Evolutionary conservation across 2,797 vertebrate genomes (phyloP).

Genomic region (Lepilemur ruficaudatus): DNA sequence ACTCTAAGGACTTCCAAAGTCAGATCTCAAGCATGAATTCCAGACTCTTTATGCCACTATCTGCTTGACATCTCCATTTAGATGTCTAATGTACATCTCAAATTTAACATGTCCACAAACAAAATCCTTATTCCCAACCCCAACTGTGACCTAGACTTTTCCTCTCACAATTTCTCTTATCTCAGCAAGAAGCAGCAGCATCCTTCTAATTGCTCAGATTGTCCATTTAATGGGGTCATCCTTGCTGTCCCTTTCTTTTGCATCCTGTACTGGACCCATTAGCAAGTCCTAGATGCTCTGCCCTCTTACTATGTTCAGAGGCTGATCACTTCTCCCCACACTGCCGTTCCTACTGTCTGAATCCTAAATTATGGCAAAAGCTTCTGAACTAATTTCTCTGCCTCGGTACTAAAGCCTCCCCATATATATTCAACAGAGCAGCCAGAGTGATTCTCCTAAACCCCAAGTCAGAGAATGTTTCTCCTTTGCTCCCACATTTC

Average conservation of each 20-base stretch:
- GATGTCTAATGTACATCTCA: background rate
- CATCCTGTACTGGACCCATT: background rate
- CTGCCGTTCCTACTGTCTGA: background rate
- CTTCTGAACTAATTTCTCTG: background rate
- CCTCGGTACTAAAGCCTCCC: background rate
- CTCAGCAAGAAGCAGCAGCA: background rate
- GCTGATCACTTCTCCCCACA: background rate
- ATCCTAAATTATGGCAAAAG: background rate
- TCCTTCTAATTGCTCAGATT: background rate
- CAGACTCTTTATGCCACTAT: background rate
- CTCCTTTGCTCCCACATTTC: background rate
- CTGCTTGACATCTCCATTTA: background rate
- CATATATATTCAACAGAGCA: background rate
- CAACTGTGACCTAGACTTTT: background rate
- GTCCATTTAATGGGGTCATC: background rate
- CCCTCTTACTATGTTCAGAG: background rate
- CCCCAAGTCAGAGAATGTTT: background rate
- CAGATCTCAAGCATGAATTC: background rate
- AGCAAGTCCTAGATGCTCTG: background rate
- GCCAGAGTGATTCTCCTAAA: background rate
- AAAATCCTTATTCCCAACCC: background rate
- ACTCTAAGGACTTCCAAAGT: background rate
- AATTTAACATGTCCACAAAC: background rate
- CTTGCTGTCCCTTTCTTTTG: background rate
- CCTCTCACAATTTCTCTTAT: background rate